Evolutionary conservation across 2,797 vertebrate species (phyloP), one percentile per base, ranked within the genome.

Genomic region (Mallotus villosus): DNA sequence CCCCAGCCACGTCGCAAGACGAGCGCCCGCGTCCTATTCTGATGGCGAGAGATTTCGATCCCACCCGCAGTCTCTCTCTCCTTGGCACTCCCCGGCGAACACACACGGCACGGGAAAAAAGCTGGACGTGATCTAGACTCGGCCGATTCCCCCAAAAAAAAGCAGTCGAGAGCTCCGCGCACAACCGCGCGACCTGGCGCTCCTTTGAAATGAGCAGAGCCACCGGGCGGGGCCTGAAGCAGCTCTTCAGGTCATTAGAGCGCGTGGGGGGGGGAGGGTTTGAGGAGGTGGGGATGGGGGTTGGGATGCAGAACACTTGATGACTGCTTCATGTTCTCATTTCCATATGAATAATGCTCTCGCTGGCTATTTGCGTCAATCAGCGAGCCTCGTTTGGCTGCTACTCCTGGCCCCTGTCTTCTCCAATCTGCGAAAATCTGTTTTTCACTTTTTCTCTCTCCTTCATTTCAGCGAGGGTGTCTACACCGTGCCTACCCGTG

Each of bases 201-300:
- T 80, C 70, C 80, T 69, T 85, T 75, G 68, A 82, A 82, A 84
- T 75, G 81, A 86, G 78, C 81, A 81, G 83, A 84, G 86, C 80
- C 78, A 75, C 60, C 79, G 80, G 82, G 81, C 79, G 80, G 82
- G 81, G 85, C 83, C 82, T 83, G 81, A 90, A 88, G 86, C 85
- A 81, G 86, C 91, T 86, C 89, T 91, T 86, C 84, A 89, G 84
- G 90, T 91, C 91, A 91, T 91, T 90, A 90, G 84, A 78, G 51
- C 80, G 81, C 32, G 53, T 82, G 80, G 87, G 82, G 51, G 77
- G 83, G n/a, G n/a, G n/a, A 63, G 78, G 70, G 41, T 55, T 55
- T 82, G 78, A 65, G 80, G 79, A 71, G 72, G 77, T 70, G 74
- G 81, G 71, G 78, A 79, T 72, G 81, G 55, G 46, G 32, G 83